phyloP scores from a whole-genome alignment of 2,113 vertebrate species.

The Notechis scutatus region DNA sequence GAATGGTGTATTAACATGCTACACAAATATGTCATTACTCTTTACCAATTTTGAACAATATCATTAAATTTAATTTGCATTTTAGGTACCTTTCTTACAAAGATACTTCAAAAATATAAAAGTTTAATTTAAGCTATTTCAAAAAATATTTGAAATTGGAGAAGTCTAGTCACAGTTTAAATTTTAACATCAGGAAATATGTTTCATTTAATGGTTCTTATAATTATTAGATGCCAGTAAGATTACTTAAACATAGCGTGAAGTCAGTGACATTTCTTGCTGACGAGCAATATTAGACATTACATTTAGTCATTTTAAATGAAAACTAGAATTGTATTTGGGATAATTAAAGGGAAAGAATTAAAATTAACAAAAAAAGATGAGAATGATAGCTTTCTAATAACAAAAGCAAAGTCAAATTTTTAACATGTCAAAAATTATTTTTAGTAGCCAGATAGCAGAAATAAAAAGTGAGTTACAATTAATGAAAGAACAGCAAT shows the following conservation, averaged over 20 bases:
- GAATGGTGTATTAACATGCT: constrained; percentile 1
- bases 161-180: constrained; percentile 63
- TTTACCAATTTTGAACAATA: neutral
- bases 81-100: constrained; percentile 16
- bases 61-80: neutral
- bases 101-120: constrained; percentile 41
- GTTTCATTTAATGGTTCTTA: constrained; percentile 73
- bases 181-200: constrained; percentile 79
- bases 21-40: neutral
- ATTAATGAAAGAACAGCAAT: constrained; percentile 22
- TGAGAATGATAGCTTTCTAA: constrained; percentile 37
- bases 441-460: neutral
- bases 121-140: constrained; percentile 57
- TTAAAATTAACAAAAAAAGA: constrained; percentile 43
- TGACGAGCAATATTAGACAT: constrained; percentile 71
- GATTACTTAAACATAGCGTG: constrained; percentile 80
- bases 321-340: constrained; percentile 63
- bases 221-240: constrained; percentile 83
- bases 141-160: constrained; percentile 60
- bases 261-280: constrained; percentile 76
- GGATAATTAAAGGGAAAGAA: constrained; percentile 32
- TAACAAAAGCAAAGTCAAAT: constrained; percentile 39
- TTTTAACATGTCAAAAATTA: constrained; percentile 61
- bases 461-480: constrained; percentile 37
- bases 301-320: constrained; percentile 68